These are phyloP conservation scores for Guaruba guarouba DNA, from an alignment of 2,113 vertebrate genomes.

Conservation along the genomic window DNA sequence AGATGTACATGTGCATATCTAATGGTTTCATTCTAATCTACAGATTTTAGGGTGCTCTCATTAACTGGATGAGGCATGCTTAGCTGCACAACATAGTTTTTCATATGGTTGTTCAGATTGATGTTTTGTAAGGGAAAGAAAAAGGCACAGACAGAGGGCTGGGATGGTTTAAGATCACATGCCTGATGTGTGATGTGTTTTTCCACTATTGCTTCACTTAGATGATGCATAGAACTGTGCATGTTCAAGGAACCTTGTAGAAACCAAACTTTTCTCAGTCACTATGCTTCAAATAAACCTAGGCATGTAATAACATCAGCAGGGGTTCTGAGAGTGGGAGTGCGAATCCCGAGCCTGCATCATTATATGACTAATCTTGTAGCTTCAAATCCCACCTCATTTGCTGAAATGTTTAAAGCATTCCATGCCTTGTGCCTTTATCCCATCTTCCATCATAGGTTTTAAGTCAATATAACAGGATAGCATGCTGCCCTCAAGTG, in stretches of 20 bases:
- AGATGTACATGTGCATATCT: neutral
- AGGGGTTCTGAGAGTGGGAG: neutral
- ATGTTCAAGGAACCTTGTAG: neutral
- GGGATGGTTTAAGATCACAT: neutral
- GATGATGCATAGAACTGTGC: neutral
- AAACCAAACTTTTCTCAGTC: neutral
- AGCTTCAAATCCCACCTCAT: neutral
- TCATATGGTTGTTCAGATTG: neutral
- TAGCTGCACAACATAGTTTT: neutral
- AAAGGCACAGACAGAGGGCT: neutral
- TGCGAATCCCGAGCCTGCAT: neutral
- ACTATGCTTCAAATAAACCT: neutral
- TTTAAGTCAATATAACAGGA: fast-evolving
- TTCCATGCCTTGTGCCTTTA: neutral
- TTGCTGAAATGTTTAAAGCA: neutral
- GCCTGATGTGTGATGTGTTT: neutral
- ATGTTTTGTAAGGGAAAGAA: neutral
- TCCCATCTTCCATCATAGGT: neutral
- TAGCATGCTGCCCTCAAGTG: neutral
- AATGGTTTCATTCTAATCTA: neutral
- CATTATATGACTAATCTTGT: neutral
- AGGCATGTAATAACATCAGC: neutral
- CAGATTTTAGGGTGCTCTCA: neutral
- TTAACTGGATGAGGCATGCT: neutral
- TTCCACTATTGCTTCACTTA: neutral